phyloP scores from a whole-genome alignment of 2,797 vertebrate genomes.

The Alcedo atthis region DNA sequence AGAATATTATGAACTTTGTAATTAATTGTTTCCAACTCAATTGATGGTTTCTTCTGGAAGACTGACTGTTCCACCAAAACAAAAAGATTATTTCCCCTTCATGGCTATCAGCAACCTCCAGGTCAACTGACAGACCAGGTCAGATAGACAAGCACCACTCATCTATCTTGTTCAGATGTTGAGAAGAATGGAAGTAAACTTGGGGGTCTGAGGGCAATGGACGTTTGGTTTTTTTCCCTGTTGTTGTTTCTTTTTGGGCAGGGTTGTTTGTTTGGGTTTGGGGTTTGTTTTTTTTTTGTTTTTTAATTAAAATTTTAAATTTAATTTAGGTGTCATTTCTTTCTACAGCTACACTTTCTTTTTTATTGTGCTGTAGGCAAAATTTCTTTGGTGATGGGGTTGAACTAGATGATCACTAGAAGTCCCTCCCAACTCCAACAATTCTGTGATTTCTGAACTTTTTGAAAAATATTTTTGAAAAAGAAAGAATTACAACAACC shows the following conservation, averaged over 20 bases:
- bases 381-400: too few species aligned
- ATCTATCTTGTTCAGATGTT: neutral
- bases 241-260: neutral
- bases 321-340: neutral
- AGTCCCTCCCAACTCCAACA: too few species aligned
- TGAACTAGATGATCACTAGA: too few species aligned
- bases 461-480: neutral
- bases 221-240: too few species aligned
- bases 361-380: too few species aligned
- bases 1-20: neutral
- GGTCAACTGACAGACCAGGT: neutral
- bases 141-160: neutral
- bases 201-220: neutral
- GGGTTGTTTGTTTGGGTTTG: too few species aligned
- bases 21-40: constrained; percentile 15
- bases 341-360: neutral
- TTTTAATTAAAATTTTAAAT: neutral
- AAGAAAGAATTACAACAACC: neutral
- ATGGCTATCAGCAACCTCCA: accelerated
- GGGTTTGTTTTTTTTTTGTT: neutral
- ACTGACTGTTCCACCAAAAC: neutral
- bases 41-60: neutral
- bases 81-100: neutral
- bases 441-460: neutral
- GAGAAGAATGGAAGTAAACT: neutral